phyloP scores from a whole-genome alignment of 2,113 vertebrate species.

The Cyprinodon brontotheroides region DNA sequence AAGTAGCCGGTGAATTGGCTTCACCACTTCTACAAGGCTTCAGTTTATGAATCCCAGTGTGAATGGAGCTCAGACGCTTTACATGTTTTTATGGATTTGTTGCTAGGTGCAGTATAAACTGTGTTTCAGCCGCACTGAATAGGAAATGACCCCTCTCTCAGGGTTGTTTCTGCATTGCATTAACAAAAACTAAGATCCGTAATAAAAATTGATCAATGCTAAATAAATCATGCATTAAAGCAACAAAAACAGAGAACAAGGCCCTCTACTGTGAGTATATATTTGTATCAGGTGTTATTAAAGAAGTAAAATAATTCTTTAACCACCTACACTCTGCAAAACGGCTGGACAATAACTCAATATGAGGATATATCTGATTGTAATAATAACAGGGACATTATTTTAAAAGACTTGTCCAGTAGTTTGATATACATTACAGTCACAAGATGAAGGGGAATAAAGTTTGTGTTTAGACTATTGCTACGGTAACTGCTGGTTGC shows the following conservation, averaged over 20 bases:
- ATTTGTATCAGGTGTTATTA: background rate
- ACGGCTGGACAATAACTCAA: too few species aligned
- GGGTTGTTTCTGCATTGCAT: conserved; percentile 18
- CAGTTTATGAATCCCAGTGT: conserved; percentile 1
- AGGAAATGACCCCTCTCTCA: background rate
- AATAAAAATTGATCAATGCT: background rate
- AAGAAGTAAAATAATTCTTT: background rate
- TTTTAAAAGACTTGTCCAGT: too few species aligned
- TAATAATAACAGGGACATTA: too few species aligned
- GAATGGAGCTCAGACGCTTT: conserved; percentile 4
- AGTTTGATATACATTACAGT: too few species aligned
- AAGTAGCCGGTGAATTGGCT: conserved; percentile 31
- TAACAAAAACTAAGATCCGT: background rate
- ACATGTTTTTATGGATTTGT: conserved; percentile 9
- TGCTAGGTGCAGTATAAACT: background rate
- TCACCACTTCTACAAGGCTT: conserved; percentile 28
- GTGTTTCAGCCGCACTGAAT: background rate
- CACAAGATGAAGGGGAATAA: too few species aligned
- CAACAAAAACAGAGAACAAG: background rate
- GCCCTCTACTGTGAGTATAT: background rate
- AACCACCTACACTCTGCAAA: background rate
- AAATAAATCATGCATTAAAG: background rate
- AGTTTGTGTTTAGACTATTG: too few species aligned
- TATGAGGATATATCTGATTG: too few species aligned
- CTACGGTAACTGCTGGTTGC: too few species aligned